These are phyloP conservation scores for Sinopyrophorus schimmeli DNA, from an alignment of 2,888 invertebrate species.

Conservation along the genomic window DNA sequence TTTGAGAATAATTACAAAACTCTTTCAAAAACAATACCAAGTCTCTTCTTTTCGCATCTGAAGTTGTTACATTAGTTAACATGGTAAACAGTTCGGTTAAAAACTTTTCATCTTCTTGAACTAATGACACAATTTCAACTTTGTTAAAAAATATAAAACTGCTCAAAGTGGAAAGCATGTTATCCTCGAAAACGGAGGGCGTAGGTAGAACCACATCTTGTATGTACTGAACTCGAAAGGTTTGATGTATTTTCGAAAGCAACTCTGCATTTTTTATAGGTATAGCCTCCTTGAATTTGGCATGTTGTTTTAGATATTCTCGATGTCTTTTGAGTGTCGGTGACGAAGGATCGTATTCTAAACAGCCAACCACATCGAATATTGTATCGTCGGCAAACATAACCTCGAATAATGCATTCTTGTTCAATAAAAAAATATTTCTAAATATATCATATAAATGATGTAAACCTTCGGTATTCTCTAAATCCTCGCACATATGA, in stretches of 20 bases:
- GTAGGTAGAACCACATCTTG: constrained; percentile 98
- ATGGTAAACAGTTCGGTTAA: constrained; percentile 92
- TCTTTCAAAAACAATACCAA: constrained; percentile 97
- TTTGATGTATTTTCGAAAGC: constrained; percentile 98
- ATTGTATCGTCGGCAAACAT: constrained; percentile 97
- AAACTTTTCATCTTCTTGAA: constrained; percentile 97
- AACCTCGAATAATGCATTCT: constrained; percentile 94
- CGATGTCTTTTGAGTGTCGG: constrained; percentile 90
- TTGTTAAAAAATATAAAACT: constrained; percentile 99
- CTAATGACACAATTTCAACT: constrained; percentile 97
- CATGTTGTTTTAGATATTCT: constrained; percentile 91
- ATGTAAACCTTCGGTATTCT: constrained; percentile 92
- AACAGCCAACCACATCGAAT: constrained; percentile 96
- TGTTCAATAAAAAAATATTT: constrained; percentile 97
- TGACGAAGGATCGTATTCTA: constrained; percentile 94
- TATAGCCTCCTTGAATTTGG: constrained; percentile 90
- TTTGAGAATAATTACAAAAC: constrained; percentile 98
- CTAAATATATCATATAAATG: constrained; percentile 97
- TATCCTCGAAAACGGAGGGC: constrained; percentile 99
- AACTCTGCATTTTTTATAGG: constrained; percentile 95
- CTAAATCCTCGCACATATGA: constrained; percentile 96
- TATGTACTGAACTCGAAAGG: constrained; percentile 99
- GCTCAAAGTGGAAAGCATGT: constrained; percentile 94
- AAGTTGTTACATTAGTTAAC: constrained; percentile 86
- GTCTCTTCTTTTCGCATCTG: constrained; percentile 85